These are phyloP conservation scores for Heliocidaris tuberculata DNA, from an alignment of 35 echinoderm and acorn worm species.

Conservation along the genomic window DNA sequence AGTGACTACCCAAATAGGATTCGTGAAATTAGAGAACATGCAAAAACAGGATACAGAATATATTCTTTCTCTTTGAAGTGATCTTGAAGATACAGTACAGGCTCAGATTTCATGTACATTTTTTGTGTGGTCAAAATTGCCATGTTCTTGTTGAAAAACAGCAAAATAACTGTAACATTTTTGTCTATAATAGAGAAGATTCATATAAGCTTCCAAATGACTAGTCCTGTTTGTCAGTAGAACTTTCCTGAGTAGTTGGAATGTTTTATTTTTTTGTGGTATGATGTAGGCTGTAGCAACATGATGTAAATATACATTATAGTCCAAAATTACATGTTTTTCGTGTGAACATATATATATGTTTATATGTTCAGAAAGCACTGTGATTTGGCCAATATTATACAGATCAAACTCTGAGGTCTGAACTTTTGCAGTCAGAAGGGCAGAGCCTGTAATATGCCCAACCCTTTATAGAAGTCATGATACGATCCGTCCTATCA, in stretches of 20 bases:
- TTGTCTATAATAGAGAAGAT: too few relatives aligned
- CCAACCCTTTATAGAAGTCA: neutral
- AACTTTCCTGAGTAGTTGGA: too few relatives aligned
- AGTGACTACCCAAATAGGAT: neutral
- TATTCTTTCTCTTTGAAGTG: neutral
- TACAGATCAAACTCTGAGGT: neutral
- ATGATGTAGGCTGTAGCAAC: too few relatives aligned
- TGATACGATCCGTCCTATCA: neutral
- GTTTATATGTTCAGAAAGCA: too few relatives aligned
- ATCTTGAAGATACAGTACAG: constrained; percentile 11
- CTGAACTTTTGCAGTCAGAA: neutral
- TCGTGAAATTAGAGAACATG: constrained; percentile 2
- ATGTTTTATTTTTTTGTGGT: too few relatives aligned
- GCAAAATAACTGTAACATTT: too few relatives aligned
- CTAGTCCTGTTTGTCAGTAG: too few relatives aligned
- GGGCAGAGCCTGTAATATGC: neutral
- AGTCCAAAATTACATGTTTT: too few relatives aligned
- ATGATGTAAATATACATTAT: too few relatives aligned
- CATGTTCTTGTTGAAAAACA: neutral
- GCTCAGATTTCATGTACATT: neutral
- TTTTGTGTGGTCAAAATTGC: neutral
- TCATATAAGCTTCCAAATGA: too few relatives aligned
- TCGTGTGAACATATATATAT: too few relatives aligned
- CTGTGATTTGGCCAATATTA: too few relatives aligned
- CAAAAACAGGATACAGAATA: neutral